phyloP scores from a whole-genome alignment of 2,888 invertebrate species.

The Axea sp. region DNA sequence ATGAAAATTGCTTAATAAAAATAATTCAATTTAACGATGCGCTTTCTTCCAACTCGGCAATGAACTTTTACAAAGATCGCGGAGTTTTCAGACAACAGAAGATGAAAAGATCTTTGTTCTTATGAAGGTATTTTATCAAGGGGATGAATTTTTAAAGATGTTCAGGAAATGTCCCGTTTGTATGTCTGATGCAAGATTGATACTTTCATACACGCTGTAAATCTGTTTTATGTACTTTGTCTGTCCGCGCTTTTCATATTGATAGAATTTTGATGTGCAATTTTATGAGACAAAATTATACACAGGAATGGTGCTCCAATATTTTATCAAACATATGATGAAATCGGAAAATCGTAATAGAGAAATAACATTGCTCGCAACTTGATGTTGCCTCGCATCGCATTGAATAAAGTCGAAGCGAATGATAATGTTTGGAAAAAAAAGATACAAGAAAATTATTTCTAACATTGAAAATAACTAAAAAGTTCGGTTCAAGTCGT shows the following conservation, averaged over 20 bases:
- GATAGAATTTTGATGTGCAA: constrained; percentile 9
- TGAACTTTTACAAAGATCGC: no score
- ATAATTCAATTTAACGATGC: no score
- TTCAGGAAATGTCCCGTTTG: background rate
- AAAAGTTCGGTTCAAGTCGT: no score
- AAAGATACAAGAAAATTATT: no score
- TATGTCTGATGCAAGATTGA: constrained; percentile 23
- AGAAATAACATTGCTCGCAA: no score
- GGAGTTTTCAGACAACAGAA: no score
- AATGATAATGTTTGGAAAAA: no score
- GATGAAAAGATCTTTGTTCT: constrained; percentile 10
- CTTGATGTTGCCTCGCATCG: no score
- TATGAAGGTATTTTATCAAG: constrained; percentile 22
- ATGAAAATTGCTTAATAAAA: no score
- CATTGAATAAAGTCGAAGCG: no score
- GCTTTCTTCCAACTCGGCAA: no score
- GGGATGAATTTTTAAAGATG: constrained; percentile 8
- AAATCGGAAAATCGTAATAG: background rate
- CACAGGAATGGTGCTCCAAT: background rate
- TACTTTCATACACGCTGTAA: constrained; percentile 2
- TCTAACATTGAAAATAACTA: no score
- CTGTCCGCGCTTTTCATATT: constrained; percentile 8
- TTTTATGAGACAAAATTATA: constrained; percentile 4
- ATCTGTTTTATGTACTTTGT: constrained; percentile 13
- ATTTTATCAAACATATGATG: constrained; percentile 5